Base-by-base conservation (phyloP, 37 sponge, comb jelly and placozoan genomes). In the Haliclona indistincta region DNA sequence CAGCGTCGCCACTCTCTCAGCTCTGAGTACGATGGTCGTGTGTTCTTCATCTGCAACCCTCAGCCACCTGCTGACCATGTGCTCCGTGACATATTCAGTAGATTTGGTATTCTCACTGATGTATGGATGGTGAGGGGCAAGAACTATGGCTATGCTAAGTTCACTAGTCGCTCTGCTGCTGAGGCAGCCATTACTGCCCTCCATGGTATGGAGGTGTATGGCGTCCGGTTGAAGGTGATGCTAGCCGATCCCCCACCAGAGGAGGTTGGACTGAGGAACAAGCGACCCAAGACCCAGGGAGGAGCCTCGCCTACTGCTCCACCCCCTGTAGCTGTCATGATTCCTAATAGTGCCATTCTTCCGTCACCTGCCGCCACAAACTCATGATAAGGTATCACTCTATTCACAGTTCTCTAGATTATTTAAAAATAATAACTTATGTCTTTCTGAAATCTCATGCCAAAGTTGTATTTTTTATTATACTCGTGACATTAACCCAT, bases 101-200 rank as follows among this genome's bases (percentile, higher is more conserved):
- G 92, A 0, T 97, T 94, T 69, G 93, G 95, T 2, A 54, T 86
- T 11, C 88, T 97, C 26, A 94, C 92, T 43, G 90, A 94, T 67
- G 81, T 92, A 0, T 95, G 89, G 89, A 33, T 95, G 20, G 92
- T 95, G 45, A 52, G 96, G 2, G 93, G 96, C 15, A 84, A 87
- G 67, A 95, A 95, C 60, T 97, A 89, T 45, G 98, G 98, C 32
- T 97, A 94, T 72, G 95, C 93, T 2, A 91, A 84, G 64, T 97
- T 84, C 45, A 83, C 81, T 11, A 83, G 30, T 3, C 68, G 86
- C 1, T 40, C 49, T 7, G 75, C 98, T 22, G 98, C 98, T 1
- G 93, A 97, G 71, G 86, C 88, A 15, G 95, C 98, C 29, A 89
- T 88, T 13, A 92, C 90, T 43, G 93, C 90, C 23, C 78, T 96